Evolutionary conservation across 2,888 invertebrate genomes (phyloP).

Genomic region (Conistra vaccinii): DNA sequence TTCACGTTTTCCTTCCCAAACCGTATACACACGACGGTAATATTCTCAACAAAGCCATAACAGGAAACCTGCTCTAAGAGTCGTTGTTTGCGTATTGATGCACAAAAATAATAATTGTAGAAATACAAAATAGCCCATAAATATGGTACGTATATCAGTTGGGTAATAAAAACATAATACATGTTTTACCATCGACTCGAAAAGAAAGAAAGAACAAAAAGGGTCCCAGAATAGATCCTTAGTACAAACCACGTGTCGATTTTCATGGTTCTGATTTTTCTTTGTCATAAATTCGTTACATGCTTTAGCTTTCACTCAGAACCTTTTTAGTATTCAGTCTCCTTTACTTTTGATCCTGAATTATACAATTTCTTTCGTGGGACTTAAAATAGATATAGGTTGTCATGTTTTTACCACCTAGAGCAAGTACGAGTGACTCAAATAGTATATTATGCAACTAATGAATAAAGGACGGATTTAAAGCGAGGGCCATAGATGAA

Average conservation of each 20-base stretch:
- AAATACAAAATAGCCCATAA: neutral
- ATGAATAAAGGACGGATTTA: too few species aligned
- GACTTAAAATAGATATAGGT: neutral
- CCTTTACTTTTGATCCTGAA: neutral
- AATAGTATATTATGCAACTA: too few species aligned
- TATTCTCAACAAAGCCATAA: neutral
- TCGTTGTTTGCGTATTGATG: neutral
- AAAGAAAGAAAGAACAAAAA: neutral
- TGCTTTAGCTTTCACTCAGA: neutral
- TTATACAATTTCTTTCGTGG: neutral
- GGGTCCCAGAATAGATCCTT: slow-evolving; percentile 9
- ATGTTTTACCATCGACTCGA: too few species aligned
- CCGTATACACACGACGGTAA: neutral
- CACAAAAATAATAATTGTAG: neutral
- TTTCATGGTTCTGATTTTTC: neutral
- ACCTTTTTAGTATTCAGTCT: neutral
- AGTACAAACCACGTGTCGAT: neutral
- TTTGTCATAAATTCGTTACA: neutral
- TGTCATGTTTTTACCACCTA: neutral
- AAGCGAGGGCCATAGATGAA: too few species aligned
- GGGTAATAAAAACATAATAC: neutral
- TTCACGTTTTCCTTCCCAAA: neutral
- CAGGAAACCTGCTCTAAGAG: neutral
- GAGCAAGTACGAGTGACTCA: neutral
- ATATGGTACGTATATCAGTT: too few species aligned